Base-by-base conservation (phyloP, 2,888 invertebrate species). In the Drosophila barbarae region DNA sequence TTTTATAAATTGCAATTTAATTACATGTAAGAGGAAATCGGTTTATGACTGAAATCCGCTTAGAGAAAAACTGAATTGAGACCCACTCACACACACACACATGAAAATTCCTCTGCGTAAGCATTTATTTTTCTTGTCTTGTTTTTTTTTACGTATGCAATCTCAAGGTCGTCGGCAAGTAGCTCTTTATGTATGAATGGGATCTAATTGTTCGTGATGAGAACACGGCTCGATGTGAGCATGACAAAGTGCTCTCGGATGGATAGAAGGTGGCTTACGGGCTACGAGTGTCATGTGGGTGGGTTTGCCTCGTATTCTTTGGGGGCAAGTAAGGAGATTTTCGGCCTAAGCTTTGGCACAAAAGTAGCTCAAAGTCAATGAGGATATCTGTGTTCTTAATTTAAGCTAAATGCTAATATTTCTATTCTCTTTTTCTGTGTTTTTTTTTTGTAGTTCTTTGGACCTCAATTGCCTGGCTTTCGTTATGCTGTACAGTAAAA, bases 401-500 rank as follows among this genome's bases (percentile, higher is more conserved):
- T 74, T 58, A 18, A 10, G 26, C 26, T 26, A 26, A 50, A 28
- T 55, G 50, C 28, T 50, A 35, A 55, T 53, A 41, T 46, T 12
- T 44, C n/a, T 46, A 6, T 39, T 39, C 2, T 46, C 10, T 58
- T 52, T 49, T 39, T 35, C 26, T 52, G 18, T 18, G 13, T 34
- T 36, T 12, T 28, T 28, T 46, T 5, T 13, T 12, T 23, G 23
- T 4, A 54, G 51, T 47, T 69, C 30, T 30, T 60, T 59, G 77
- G 77, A 84, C 70, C 84, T 75, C 61, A 61, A 68, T 64, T 68
- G 52, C 53, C 73, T 64, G 65, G 63, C 55, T 65, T 70, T 78
- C 80, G 76, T 84, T 77, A 86, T 86, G 86, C 87, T 86, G 87
- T 75, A 81, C 79, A 84, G 72, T 77, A 85, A 84, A 88, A 84